Percentiles rank a stretch among this genome's conserved stretches.
These are phyloP conservation scores for Nestor notabilis DNA, from an alignment of 2,113 vertebrate genomes.

Conservation along the genomic window DNA sequence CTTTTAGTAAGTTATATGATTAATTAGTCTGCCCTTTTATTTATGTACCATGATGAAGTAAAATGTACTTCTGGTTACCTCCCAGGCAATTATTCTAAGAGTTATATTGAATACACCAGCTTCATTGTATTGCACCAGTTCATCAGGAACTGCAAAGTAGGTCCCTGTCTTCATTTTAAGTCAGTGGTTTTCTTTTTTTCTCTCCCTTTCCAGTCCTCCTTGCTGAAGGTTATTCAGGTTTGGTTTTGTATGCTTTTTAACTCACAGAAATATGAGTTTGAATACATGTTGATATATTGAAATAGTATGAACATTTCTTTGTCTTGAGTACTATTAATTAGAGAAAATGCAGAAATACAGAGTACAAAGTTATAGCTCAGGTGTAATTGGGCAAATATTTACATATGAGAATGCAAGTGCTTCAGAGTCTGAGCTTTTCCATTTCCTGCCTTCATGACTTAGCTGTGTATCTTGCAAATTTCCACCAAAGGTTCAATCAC, in stretches of 20 bases:
- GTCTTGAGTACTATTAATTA: neutral
- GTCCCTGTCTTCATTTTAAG: slow-evolving; percentile 49
- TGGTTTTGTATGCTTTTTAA: neutral
- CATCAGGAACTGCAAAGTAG: slow-evolving; percentile 20
- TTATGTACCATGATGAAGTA: slow-evolving; percentile 87
- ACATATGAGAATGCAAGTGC: neutral
- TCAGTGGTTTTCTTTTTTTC: neutral
- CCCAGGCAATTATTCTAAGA: slow-evolving; percentile 87
- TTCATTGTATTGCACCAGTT: slow-evolving; percentile 20
- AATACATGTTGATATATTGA: neutral
- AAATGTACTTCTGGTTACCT: slow-evolving; percentile 86
- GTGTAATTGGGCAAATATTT: neutral
- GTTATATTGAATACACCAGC: slow-evolving; percentile 65
- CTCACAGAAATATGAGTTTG: neutral
- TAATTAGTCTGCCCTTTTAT: slow-evolving; percentile 86
- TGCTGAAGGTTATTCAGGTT: neutral
- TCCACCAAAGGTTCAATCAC: neutral
- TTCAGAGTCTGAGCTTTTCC: neutral
- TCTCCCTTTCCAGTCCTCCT: neutral
- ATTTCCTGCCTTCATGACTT: neutral
- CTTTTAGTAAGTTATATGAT: slow-evolving; percentile 96
- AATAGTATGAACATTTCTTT: neutral
- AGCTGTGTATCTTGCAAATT: neutral
- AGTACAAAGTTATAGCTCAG: neutral
- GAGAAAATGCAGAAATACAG: neutral